These are phyloP conservation scores for Margaritifera margaritifera DNA, from an alignment of 2,888 invertebrate genomes.

Conservation along the genomic window DNA sequence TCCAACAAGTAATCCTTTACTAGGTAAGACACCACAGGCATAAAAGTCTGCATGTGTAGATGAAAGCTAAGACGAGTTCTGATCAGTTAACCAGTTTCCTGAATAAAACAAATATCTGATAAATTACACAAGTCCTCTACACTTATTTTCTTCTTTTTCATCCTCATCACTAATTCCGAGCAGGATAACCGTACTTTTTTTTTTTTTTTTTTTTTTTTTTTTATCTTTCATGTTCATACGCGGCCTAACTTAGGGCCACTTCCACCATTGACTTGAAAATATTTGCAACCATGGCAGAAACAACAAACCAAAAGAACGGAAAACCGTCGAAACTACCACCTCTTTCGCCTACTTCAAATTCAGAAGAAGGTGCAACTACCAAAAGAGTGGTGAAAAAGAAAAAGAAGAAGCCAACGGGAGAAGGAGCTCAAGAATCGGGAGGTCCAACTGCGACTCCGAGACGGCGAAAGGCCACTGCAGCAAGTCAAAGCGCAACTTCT, in stretches of 20 bases:
- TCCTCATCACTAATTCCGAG: no score
- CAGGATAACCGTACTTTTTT: no score
- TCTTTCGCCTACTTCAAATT: constrained; percentile 26
- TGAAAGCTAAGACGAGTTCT: no score
- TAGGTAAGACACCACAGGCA: no score
- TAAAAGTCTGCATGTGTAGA: no score
- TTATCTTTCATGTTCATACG: no score
- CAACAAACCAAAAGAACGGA: constrained; percentile 25
- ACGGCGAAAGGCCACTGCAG: constrained; percentile 32
- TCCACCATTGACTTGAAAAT: constrained; percentile 7
- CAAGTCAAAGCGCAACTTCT: constrained; percentile 24
- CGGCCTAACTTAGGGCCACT: constrained; percentile 7
- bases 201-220: no score
- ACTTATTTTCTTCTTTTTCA: no score
- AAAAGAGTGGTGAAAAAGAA: constrained; percentile 51
- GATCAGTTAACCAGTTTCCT: no score
- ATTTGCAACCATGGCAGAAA: constrained; percentile 40
- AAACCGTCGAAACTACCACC: constrained; percentile 50
- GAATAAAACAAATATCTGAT: no score
- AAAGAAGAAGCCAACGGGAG: constrained; percentile 49
- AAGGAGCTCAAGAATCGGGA: constrained; percentile 23
- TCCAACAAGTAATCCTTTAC: no score
- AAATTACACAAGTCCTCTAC: no score
- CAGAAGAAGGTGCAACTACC: constrained; percentile 27
- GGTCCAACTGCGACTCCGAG: constrained; percentile 42